phyloP scores from a whole-genome alignment of 1,140 invertebrate species.

The Drosophila varians region DNA sequence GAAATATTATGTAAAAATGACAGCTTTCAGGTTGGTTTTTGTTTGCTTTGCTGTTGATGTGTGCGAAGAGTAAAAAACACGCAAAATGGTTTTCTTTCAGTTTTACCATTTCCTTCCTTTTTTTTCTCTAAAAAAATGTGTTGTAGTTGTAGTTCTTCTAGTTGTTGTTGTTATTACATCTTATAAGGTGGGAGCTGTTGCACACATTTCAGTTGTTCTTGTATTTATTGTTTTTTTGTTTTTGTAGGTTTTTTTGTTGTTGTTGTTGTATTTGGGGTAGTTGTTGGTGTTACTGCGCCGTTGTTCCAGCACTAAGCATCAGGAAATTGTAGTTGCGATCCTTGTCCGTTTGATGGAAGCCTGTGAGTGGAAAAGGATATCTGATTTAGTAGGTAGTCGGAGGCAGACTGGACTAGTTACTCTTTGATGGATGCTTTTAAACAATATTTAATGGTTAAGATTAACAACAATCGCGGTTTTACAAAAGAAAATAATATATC shows the following conservation, averaged over 20 bases:
- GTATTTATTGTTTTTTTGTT: conserved; percentile 26
- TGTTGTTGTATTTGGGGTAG: conserved; percentile 20
- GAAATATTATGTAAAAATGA: conserved; percentile 29
- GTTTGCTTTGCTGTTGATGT: conserved; percentile 13
- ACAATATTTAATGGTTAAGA: no score
- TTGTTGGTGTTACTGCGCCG: conserved; percentile 51
- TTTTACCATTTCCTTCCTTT: background rate
- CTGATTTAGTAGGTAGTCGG: background rate
- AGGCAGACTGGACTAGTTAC: background rate
- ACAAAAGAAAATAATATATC: no score
- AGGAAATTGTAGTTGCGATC: conserved; percentile 69
- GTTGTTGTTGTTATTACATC: conserved; percentile 26
- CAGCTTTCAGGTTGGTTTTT: conserved; percentile 21
- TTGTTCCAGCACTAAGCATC: conserved; percentile 61
- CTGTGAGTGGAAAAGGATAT: conserved; percentile 3
- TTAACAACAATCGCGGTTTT: no score
- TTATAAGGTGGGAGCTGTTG: conserved; percentile 74
- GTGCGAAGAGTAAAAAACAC: conserved; percentile 34
- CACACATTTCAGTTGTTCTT: conserved; percentile 74
- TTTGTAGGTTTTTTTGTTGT: no score
- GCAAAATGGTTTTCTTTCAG: background rate
- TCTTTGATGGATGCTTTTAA: background rate
- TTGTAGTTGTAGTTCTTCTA: conserved; percentile 33
- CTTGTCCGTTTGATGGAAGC: conserved; percentile 67
- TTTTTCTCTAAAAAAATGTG: conserved; percentile 13